Evolutionary conservation across 64 coral and sea anemone genomes (phyloP), one percentile per base, ranked within the genome.

Genomic region (Pocillopora damicornis): DNA sequence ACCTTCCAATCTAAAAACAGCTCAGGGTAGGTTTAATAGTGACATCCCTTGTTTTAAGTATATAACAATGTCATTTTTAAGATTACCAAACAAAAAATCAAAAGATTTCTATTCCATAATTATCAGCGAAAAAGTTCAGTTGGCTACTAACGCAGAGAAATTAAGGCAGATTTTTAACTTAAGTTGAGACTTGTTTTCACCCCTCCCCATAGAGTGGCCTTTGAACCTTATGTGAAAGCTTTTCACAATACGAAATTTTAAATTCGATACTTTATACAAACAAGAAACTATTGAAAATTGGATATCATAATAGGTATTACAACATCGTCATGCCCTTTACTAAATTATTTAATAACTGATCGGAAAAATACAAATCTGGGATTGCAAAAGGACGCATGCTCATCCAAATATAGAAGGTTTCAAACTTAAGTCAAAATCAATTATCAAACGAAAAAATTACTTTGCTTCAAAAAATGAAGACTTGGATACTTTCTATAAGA

Each of bases 201-300:
- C 67, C 71, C 58, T 35, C 85, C 85, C 13, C 73, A 74, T 36
- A 36, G 59, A 5, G 1, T 67, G 12, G 62, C 20, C 11, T 56
- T 13, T 22, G 66, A 87, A 61, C 30, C 30, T 30, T 30, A 30
- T 30, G 30, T 30, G 30, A 30, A 30, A 87, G 67, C 66, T 26
- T 87, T 87, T 30, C 30, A 60, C 85, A 87, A 76, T 75, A 76
- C 30, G 76, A 87, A 75, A 61, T 87, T 75, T 37, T 87, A n/a
- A 76, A 87, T 61, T 74, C 30, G 1, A 87, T 74, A 35, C 38
- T 87, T 0, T 87, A 74, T 61, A 87, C 73, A 34, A 87, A 87
- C 25, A 74, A 23, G 26, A 87, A 30, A 30, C 30, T 30, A 30
- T 30, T 30, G 30, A 30, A 30, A 30, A 30, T 30, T 30, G 30